Percentiles rank a stretch among this genome's conserved stretches.
These are phyloP conservation scores for Ypsolopha sequella DNA, from an alignment of 2,888 invertebrate genomes.

Conservation along the genomic window DNA sequence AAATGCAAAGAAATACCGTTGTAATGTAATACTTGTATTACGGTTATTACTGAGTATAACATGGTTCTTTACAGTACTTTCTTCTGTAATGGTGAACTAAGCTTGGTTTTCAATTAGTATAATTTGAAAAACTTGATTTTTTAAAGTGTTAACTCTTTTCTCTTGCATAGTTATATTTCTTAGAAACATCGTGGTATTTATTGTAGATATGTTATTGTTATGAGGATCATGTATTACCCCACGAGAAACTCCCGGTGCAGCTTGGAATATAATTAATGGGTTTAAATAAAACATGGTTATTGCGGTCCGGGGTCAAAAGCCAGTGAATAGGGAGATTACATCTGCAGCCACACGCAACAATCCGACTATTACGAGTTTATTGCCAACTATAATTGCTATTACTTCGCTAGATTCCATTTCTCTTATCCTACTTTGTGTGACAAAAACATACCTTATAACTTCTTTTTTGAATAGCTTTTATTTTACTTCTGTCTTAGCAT, in stretches of 20 bases:
- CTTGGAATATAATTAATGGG: constrained; percentile 17
- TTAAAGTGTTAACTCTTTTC: not conserved
- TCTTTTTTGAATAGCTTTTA: not conserved
- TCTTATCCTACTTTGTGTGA: not conserved
- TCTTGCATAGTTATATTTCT: no score
- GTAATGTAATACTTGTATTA: not conserved
- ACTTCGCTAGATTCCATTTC: constrained; percentile 15
- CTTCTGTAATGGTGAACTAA: no score
- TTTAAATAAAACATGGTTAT: constrained; percentile 23
- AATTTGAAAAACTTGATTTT: not conserved
- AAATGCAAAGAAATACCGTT: not conserved
- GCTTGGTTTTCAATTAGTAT: no score
- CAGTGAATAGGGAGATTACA: constrained; percentile 38
- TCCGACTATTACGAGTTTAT: constrained; percentile 26
- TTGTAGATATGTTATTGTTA: no score
- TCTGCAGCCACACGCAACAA: constrained; percentile 29
- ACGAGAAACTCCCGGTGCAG: not conserved
- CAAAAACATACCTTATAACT: not conserved
- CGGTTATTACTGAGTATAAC: not conserved
- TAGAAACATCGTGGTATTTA: no score
- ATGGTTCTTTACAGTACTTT: no score
- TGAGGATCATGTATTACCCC: not conserved
- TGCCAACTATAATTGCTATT: constrained; percentile 22
- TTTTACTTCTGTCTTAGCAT: no score
- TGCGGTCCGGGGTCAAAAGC: constrained; percentile 33